Base-by-base conservation (phyloP, 2,797 vertebrate species). In the Chelmon rostratus region DNA sequence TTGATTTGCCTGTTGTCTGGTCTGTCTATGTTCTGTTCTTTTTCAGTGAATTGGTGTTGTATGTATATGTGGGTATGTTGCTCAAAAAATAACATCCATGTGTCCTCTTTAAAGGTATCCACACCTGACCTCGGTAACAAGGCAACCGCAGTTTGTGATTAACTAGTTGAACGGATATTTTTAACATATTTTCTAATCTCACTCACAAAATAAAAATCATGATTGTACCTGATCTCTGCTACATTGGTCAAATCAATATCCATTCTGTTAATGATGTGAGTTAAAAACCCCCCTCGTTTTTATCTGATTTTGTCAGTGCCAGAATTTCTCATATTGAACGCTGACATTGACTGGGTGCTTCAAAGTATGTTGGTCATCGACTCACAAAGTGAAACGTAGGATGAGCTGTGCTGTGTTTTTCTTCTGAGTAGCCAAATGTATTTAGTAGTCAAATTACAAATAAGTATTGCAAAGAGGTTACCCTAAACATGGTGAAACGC, bases 131-230 rank as follows among this genome's bases (percentile, higher is more conserved):
- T 59, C n/a, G 13, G 25, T 53, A 42, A 76, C 42, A 53, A 15
- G 62, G 23, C 10, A 25, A 49, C 28, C 9, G 8, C 13, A 11
- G 8, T 21, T 64, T 52, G 21, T 76, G 40, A 82, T 76, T 65
- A 53, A 61, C 16, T 28, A 76, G 19, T 19, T 68, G 7, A 38
- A 47, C 13, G 42, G 57, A 63, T 8, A 21, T 3, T 62, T 47
- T 68, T 7, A 46, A 67, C 13, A 52, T 61, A 44, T 31, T 68
- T 70, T 31, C 66, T 82, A 62, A 87, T 69, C 61, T 73, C 57
- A 59, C 33, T 75, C 47, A 78, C 38, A 53, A 70, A 78, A 73
- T 28, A 19, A 67, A 66, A 85, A 81, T 77, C 66, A 40, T 33
- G 2, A 28, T 71, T 61, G 2, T 47, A 44, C 2, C 37, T 53